A percentile compares a stretch with the other conserved stretches of the same genome.
phyloP scores from a whole-genome alignment of 2,113 vertebrate genomes.

The Illadopsis cleaveri region DNA sequence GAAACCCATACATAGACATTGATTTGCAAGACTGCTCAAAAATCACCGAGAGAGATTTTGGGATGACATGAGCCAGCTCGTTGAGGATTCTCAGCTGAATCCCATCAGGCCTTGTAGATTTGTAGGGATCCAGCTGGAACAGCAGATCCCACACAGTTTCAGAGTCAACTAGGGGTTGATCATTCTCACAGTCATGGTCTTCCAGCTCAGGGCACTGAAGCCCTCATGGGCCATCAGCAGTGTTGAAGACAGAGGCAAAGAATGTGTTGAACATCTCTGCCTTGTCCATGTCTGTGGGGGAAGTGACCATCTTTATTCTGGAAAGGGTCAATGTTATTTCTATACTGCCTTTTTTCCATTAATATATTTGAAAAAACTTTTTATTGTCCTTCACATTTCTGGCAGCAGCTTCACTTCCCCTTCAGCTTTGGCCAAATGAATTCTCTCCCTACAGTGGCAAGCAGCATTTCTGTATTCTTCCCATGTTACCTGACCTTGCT shows the following conservation, averaged over 20 bases:
- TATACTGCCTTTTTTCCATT: not conserved
- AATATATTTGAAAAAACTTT: not conserved
- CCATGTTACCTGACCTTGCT: not conserved
- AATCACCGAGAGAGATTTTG: not conserved
- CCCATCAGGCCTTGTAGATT: not conserved
- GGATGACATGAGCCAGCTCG: not conserved
- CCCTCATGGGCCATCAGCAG: not conserved
- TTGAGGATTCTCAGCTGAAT: not conserved
- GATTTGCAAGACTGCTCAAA: not conserved
- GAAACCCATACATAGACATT: not conserved
- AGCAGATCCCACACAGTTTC: not conserved
- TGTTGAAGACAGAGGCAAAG: not conserved
- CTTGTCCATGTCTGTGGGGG: not conserved
- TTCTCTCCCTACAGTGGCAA: not conserved
- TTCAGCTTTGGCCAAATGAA: not conserved
- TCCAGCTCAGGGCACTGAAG: not conserved
- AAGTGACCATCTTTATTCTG: not conserved
- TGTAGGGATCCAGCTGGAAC: not conserved
- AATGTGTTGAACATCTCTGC: not conserved
- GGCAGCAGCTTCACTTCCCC: not conserved
- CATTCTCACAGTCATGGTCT: not conserved
- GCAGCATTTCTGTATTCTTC: not conserved
- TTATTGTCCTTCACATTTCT: not conserved
- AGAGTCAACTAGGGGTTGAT: rapidly evolving
- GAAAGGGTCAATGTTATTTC: not conserved